Base-by-base conservation (phyloP, 1,140 invertebrate genomes). In the Hyles euphorbiae region DNA sequence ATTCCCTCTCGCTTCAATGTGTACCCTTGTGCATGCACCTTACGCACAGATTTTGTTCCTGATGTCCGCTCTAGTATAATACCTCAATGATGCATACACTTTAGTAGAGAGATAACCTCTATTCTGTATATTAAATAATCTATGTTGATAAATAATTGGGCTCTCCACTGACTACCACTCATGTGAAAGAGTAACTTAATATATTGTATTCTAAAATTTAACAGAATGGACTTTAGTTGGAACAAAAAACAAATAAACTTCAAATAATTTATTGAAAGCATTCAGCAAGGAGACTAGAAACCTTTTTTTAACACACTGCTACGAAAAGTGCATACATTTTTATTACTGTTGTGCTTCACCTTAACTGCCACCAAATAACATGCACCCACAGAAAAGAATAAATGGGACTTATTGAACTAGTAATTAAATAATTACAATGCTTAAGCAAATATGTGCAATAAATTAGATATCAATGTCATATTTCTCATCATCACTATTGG, bases 401-500 rank as follows among this genome's bases (percentile, higher is more conserved):
- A 5, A 40, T 40, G 22, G 22, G 22, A 22, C 22, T 40, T 40
- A 5, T n/a, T 49, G 4, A 57, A 53, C 60, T 54, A 36, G 11
- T 34, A 32, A 50, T 48, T 48, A 58, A 6, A 11, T 5, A 3
- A 48, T 48, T 48, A 48, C n/a, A n/a, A n/a, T 48, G 47, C n/a
- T n/a, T n/a, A 6, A 11, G 22, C n/a, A 48, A 5, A 48, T 46
- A 10, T 47, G 5, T 10, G 47, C 47, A 11, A 51, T 66, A 33
- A 44, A 47, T 80, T 77, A 89, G 53, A 87, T 71, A 72, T 89
- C 87, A 76, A 86, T 83, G 68, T 89, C 85, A 81, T 88, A 89
- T 73, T 87, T 88, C 68, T 90, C 87, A 77, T 90, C 89, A 74
- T 89, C 89, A 84, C 87, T 89, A 50, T 87, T 82, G 11, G 85